Base-by-base conservation (phyloP, 1,140 invertebrate genomes). In the Campoletis sonorensis region DNA sequence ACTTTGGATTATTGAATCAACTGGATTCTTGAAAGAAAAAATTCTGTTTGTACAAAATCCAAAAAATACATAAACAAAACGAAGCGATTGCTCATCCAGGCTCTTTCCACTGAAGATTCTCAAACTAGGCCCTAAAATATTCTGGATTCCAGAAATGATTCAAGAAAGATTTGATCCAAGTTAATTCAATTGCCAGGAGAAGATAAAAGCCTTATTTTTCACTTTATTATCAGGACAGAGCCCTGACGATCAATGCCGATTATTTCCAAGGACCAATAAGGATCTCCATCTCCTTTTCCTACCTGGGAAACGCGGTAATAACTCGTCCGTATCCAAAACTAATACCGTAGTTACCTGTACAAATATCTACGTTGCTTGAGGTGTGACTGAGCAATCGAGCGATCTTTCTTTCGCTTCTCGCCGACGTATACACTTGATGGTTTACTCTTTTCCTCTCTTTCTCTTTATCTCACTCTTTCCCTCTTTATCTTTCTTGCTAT, bases 341-440 rank as follows among this genome's bases (percentile, higher is more conserved):
- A 64, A 64, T 33, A 33, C 16, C 10, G 33, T 70, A 70, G 30
- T 70, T 70, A 33, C 67, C 67, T 70, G 30, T 33, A 70, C 30
- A 33, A 33, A 70, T 33, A 70, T 45, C 5, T 45, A 64, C 5
- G 61, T 26, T 23, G 61, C 16, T 18, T 18, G 51, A 27, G 61
- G 61, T 64, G 61, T 64, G 61, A 64, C 61, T 27, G 61, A 64
- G 61, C 61, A 70, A 70, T 70, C 67, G 67, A 70, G 2, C 27
- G 67, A 70, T 70, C 67, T 70, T 70, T 70, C 30, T 70, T 33
- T 33, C 30, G 27, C 4, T 70, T 70, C 26, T 70, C 13, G 30
- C 30, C 67, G 67, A 70, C 54, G 40, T 45, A 54, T 15, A 58
- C 18, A 21, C 54, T 64, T 23, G 54, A 58, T 58, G 16, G 21